These are phyloP conservation scores for Watsonalla cultraria DNA, from an alignment of 2,888 invertebrate species.

Conservation along the genomic window DNA sequence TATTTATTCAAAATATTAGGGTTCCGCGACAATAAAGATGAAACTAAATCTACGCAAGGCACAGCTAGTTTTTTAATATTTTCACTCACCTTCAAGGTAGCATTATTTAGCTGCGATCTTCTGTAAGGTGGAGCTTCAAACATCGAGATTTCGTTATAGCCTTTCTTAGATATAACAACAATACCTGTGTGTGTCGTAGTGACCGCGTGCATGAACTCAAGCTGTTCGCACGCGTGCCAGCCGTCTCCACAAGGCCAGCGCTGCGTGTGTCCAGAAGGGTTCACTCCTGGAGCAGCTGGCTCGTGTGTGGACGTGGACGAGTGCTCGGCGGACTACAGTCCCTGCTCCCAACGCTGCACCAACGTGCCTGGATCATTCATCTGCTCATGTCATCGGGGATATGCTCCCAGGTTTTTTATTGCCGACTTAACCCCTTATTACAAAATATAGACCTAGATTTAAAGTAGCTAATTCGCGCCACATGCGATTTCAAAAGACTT, in stretches of 20 bases:
- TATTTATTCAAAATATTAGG: too few species aligned
- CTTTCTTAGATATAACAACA: too few species aligned
- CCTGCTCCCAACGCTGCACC: conserved; percentile 83
- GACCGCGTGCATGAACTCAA: conserved; percentile 25
- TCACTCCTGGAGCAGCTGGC: conserved; percentile 57
- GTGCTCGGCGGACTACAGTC: conserved; percentile 68
- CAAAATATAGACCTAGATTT: too few species aligned
- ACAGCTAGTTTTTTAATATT: too few species aligned
- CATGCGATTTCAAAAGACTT: too few species aligned
- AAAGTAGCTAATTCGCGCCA: too few species aligned
- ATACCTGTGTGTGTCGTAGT: conserved; percentile 17
- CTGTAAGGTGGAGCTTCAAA: too few species aligned
- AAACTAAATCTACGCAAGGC: too few species aligned
- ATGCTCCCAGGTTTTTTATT: conserved; percentile 64
- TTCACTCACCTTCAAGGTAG: too few species aligned
- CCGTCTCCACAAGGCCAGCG: conserved; percentile 82
- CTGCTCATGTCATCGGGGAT: conserved; percentile 81
- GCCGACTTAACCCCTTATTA: background rate
- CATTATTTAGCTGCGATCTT: background rate
- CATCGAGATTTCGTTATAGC: too few species aligned
- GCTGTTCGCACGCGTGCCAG: conserved; percentile 74
- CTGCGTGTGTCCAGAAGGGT: conserved; percentile 83
- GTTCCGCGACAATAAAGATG: too few species aligned
- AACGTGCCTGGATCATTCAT: conserved; percentile 76
- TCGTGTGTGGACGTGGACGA: conserved; percentile 86